phyloP scores from a whole-genome alignment of 2,113 vertebrate species.

The Pteropus alecto region DNA sequence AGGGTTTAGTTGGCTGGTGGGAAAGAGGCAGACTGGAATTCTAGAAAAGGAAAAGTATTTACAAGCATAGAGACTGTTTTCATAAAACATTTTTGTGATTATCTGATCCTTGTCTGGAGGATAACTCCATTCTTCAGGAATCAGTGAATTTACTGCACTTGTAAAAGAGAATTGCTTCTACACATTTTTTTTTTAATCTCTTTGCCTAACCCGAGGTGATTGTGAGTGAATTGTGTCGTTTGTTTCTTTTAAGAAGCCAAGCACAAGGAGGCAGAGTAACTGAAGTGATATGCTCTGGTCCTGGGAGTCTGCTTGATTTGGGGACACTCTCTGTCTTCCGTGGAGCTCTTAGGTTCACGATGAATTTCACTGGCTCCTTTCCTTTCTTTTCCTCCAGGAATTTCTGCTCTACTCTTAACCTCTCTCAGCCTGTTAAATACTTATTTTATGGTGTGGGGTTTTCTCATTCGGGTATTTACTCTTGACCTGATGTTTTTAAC shows the following conservation, averaged over 20 bases:
- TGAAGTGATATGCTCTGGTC: neutral
- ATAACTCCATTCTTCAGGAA: neutral
- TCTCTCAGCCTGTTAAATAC: neutral
- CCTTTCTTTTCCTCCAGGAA: neutral
- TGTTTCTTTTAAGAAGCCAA: neutral
- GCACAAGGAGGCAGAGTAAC: neutral
- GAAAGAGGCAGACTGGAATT: neutral
- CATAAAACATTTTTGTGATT: neutral
- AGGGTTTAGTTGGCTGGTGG: neutral
- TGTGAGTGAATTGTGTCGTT: neutral
- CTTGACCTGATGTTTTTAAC: neutral
- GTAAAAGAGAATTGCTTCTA: neutral
- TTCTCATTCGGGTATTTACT: neutral
- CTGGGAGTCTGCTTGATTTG: neutral
- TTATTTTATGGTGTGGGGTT: neutral
- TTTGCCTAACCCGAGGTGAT: neutral
- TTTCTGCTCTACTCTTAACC: neutral
- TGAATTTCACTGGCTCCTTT: neutral
- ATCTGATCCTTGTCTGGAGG: neutral
- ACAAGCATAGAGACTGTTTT: neutral
- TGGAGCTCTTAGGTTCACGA: neutral
- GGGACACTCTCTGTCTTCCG: accelerated
- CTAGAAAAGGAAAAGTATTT: neutral
- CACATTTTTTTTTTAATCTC: neutral
- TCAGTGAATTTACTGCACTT: neutral